phyloP scores from a whole-genome alignment of 2,888 invertebrate genomes.

The Drosophila kambysellisi region DNA sequence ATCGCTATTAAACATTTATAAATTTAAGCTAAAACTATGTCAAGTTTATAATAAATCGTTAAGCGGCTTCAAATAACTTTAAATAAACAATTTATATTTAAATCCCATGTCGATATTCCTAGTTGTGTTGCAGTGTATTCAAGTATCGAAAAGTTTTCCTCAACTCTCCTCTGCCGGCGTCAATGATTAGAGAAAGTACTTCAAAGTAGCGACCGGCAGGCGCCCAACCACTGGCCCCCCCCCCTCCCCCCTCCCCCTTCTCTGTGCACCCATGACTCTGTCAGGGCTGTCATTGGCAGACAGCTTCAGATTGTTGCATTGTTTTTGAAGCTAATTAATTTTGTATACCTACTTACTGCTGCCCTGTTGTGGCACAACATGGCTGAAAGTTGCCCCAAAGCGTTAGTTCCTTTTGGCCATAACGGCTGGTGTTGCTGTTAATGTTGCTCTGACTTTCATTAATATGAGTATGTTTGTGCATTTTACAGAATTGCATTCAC shows the following conservation, averaged over 20 bases:
- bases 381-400: conserved; percentile 30
- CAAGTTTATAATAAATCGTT: not conserved
- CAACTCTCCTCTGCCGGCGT: conserved; percentile 29
- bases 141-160: not conserved
- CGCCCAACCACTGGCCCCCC: not conserved
- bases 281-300: conserved; percentile 30
- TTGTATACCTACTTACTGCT: conserved; percentile 61
- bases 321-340: conserved; percentile 75
- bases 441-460: conserved; percentile 2
- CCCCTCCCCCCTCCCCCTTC: not conserved
- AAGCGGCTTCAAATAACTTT: too few species aligned
- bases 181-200: conserved; percentile 65
- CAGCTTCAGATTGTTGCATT: conserved; percentile 53
- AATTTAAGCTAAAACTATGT: not conserved
- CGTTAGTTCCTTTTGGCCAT: conserved; percentile 16
- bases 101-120: not conserved
- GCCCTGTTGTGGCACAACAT: conserved; percentile 66
- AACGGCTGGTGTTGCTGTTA: conserved; percentile 3
- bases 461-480: conserved; percentile 43
- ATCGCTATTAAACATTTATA: not conserved
- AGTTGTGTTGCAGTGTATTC: conserved; percentile 3
- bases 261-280: not conserved
- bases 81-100: not conserved
- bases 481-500: conserved; percentile 41
- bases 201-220: conserved; percentile 42